A percentile compares a stretch with the other conserved stretches of the same genome.
Conservation (phyloP, 2,113 vertebrate species). For the Axis porcinus region DNA sequence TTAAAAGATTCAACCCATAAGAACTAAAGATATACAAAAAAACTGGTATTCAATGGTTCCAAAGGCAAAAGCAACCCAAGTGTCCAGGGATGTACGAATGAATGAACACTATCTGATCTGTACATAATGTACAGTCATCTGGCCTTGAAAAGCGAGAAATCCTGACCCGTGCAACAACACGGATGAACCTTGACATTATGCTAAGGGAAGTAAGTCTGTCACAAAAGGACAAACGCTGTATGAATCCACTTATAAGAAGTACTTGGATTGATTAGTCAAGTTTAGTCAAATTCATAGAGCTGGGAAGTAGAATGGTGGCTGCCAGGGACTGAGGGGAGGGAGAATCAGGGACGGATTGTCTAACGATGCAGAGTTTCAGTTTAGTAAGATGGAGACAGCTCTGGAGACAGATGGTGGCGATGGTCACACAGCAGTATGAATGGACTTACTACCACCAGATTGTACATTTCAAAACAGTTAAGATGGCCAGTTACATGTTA, state of each 20-base stretch:
- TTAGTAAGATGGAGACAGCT: fast-evolving
- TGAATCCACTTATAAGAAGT: neutral
- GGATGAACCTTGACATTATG: neutral
- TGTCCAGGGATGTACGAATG: neutral
- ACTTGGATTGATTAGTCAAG: neutral
- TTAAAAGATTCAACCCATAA: neutral
- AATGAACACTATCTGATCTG: neutral
- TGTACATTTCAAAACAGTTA: neutral
- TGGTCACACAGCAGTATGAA: no score
- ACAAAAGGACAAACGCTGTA: neutral
- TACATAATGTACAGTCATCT: neutral
- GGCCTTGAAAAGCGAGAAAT: neutral
- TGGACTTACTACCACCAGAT: no score
- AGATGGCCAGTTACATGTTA: neutral
- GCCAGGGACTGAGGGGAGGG: neutral
- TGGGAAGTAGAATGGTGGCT: neutral
- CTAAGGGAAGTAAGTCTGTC: neutral
- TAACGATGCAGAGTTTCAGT: neutral
- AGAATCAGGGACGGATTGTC: fast-evolving
- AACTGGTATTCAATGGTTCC: neutral
- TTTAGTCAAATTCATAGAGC: neutral
- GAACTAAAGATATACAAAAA: neutral
- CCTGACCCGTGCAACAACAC: neutral
- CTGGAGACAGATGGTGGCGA: neutral
- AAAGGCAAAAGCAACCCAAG: neutral